Evolutionary conservation across 2,888 invertebrate genomes (phyloP).

Genomic region (Hydroisotoma schaefferi): DNA sequence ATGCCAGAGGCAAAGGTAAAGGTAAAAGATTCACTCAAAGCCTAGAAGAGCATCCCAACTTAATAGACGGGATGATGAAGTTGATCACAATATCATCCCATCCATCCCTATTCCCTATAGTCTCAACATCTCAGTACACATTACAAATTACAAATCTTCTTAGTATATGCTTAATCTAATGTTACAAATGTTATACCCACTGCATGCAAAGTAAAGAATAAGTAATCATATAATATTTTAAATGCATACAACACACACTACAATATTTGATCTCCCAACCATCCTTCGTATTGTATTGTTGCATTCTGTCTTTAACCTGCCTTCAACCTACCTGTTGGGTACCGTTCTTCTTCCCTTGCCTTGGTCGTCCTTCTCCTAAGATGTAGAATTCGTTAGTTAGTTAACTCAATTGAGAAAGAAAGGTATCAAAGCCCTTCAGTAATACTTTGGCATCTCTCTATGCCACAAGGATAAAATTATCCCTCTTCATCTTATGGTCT

Average conservation of each 20-base stretch:
- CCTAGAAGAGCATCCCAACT: slow-evolving; percentile 22
- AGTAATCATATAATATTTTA: neutral
- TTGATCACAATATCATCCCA: slow-evolving; percentile 22
- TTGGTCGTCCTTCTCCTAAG: slow-evolving; percentile 35
- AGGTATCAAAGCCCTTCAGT: slow-evolving; percentile 46
- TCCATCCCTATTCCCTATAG: slow-evolving; percentile 7
- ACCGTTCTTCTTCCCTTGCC: slow-evolving; percentile 22
- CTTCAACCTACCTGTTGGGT: slow-evolving; percentile 8
- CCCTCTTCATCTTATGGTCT: too few species aligned
- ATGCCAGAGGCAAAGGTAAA: slow-evolving; percentile 35
- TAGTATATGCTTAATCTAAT: neutral
- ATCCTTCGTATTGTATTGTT: neutral
- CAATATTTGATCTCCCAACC: slow-evolving; percentile 3
- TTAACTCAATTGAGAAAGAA: slow-evolving; percentile 38
- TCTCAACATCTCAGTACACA: slow-evolving; percentile 1
- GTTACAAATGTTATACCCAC: too few species aligned
- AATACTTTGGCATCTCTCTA: slow-evolving; percentile 42
- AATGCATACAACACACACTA: too few species aligned
- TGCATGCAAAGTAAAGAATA: neutral
- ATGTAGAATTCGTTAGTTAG: slow-evolving; percentile 13
- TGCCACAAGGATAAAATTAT: slow-evolving; percentile 18
- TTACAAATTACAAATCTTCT: neutral
- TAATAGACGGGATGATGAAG: slow-evolving; percentile 23
- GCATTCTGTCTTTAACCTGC: neutral
- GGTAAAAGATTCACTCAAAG: slow-evolving; percentile 26